These are phyloP conservation scores for Acropora tenuis DNA, from an alignment of 64 coral and sea anemone genomes.

Conservation along the genomic window DNA sequence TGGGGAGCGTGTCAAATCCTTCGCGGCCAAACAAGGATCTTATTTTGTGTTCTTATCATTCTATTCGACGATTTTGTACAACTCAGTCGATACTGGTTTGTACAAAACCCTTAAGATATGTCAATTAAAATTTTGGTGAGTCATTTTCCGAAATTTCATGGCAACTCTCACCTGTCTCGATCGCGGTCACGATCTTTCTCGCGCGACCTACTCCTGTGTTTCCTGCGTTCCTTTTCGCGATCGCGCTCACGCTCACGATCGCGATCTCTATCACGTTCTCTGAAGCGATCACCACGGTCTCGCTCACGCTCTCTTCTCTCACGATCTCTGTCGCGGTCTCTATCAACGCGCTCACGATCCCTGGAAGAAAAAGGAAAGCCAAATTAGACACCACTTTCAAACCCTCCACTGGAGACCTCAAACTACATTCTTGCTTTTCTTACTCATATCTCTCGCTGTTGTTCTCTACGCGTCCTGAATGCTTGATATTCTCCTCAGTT, in stretches of 20 bases:
- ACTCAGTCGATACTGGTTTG: too few relatives aligned
- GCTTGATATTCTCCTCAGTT: conserved; percentile 87
- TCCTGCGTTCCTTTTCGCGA: conserved; percentile 53
- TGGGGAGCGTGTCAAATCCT: too few relatives aligned
- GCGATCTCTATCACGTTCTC: conserved; percentile 44
- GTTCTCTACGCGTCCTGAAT: conserved; percentile 93
- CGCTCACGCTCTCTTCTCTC: conserved; percentile 46
- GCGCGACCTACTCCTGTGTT: conserved; percentile 57
- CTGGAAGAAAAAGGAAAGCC: too few relatives aligned
- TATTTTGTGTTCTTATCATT: too few relatives aligned
- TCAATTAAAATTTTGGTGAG: too few relatives aligned
- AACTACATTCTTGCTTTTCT: neutral
- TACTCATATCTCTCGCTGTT: conserved; percentile 80
- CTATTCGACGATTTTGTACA: too few relatives aligned
- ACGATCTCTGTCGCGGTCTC: conserved; percentile 44
- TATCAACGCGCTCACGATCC: neutral
- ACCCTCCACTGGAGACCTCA: too few relatives aligned
- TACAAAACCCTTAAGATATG: too few relatives aligned
- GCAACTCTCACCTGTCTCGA: conserved; percentile 25
- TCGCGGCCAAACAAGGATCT: too few relatives aligned
- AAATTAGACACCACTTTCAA: too few relatives aligned
- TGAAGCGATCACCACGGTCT: conserved; percentile 26
- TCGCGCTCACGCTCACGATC: conserved; percentile 54
- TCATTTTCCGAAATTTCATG: too few relatives aligned
- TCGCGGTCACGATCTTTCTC: conserved; percentile 49